Conservation (phyloP, 2,113 vertebrate genomes). For the Hippolais icterina region DNA sequence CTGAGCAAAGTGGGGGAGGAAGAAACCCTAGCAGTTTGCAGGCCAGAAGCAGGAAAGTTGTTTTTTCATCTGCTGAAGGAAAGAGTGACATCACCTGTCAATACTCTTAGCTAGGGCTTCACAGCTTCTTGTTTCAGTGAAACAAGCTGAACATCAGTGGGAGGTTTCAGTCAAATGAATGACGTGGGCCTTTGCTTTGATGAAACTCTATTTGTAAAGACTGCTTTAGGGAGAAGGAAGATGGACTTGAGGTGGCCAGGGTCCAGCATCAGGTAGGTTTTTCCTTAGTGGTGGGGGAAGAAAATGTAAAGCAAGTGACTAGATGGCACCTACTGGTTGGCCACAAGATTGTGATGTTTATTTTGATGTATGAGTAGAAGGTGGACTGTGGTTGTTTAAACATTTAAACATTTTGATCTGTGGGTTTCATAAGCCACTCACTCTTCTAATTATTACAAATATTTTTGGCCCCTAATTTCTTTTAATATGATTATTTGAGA, state of each 20-base stretch:
- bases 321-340: not conserved
- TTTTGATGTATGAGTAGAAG: not conserved
- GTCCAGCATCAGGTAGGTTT: not conserved
- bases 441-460: not conserved
- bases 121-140: not conserved
- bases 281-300: not conserved
- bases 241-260: not conserved
- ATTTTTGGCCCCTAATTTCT: not conserved
- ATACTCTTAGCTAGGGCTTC: not conserved
- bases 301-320: not conserved
- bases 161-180: not conserved
- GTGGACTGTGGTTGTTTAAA: not conserved
- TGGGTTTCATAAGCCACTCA: not conserved
- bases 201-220: not conserved
- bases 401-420: not conserved
- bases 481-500: not conserved
- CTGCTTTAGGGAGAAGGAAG: not conserved
- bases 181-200: not conserved
- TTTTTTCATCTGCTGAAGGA: not conserved
- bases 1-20: not conserved
- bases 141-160: not conserved
- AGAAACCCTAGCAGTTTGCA: not conserved
- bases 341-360: not conserved
- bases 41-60: not conserved
- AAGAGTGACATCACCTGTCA: not conserved